These are phyloP conservation scores for Melanargia galathea DNA, from an alignment of 2,888 invertebrate genomes.

Conservation along the genomic window DNA sequence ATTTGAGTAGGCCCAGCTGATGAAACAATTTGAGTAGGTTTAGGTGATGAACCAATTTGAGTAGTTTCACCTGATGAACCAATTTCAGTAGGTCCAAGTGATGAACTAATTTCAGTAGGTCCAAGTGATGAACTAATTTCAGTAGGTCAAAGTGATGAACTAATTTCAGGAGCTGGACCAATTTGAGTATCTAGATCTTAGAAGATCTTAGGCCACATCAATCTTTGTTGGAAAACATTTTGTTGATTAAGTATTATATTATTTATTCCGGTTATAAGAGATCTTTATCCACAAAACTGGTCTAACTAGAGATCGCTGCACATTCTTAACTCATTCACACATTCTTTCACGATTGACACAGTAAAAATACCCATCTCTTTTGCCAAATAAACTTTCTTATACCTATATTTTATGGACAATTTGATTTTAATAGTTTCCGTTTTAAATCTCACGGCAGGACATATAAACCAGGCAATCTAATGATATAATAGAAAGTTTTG, in stretches of 20 bases:
- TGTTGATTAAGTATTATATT: neutral
- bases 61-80: neutral
- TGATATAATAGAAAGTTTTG: constrained; percentile 3
- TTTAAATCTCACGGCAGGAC: constrained; percentile 26
- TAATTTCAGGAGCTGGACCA: too few species aligned
- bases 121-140: too few species aligned
- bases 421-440: constrained; percentile 9
- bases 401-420: constrained; percentile 14
- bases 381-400: constrained; percentile 10
- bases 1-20: too few species aligned
- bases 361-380: neutral
- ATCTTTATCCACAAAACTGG: neutral
- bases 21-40: too few species aligned
- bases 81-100: too few species aligned
- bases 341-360: constrained; percentile 18
- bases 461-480: neutral
- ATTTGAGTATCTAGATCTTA: too few species aligned
- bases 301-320: neutral
- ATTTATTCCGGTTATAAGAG: neutral
- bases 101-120: too few species aligned
- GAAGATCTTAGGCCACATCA: neutral
- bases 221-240: too few species aligned
- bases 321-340: too few species aligned
- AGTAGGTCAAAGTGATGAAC: neutral
- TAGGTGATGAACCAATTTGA: too few species aligned